A percentile compares a stretch with the other conserved stretches of the same genome.
These are phyloP conservation scores for Centropristis striata DNA, from an alignment of 2,113 vertebrate species.

Conservation along the genomic window DNA sequence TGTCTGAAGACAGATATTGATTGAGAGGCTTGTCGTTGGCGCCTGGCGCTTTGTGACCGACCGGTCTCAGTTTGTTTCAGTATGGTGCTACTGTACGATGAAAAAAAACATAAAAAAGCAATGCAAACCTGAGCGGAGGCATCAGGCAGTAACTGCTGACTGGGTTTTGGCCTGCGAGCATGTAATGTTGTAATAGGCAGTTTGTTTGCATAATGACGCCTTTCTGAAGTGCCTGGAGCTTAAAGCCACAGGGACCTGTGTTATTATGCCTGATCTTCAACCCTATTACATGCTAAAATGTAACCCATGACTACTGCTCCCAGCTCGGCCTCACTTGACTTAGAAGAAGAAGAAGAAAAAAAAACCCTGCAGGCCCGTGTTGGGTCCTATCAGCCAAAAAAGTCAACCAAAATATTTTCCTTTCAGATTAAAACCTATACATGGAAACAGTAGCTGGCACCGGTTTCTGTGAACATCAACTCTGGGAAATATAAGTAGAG, in stretches of 20 bases:
- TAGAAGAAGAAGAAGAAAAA: neutral
- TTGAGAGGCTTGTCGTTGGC: conserved; percentile 25
- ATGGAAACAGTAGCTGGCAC: conserved; percentile 28
- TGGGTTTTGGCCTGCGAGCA: conserved; percentile 63
- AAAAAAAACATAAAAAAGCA: conserved; percentile 21
- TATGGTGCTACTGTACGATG: conserved; percentile 62
- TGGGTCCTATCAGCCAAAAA: conserved; percentile 12
- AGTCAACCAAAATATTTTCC: conserved; percentile 35
- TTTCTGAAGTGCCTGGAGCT: conserved; percentile 82
- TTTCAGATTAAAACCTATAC: conserved; percentile 14
- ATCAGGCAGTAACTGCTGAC: conserved; percentile 63
- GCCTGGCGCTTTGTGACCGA: neutral
- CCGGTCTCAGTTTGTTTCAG: conserved; percentile 28
- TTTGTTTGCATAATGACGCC: conserved; percentile 69
- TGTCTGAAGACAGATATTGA: conserved; percentile 41
- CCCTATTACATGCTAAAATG: conserved; percentile 41
- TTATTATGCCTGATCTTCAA: conserved; percentile 57
- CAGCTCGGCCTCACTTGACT: conserved; percentile 46
- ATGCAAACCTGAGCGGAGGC: conserved; percentile 58
- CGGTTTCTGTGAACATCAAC: conserved; percentile 46
- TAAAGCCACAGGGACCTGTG: conserved; percentile 65
- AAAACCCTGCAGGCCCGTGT: neutral
- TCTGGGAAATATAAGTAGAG: conserved; percentile 44
- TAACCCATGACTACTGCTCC: conserved; percentile 52
- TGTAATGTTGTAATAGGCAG: conserved; percentile 50